Evolutionary conservation across 2,888 invertebrate genomes (phyloP).

Genomic region (Hirtodrosophila trivittata): DNA sequence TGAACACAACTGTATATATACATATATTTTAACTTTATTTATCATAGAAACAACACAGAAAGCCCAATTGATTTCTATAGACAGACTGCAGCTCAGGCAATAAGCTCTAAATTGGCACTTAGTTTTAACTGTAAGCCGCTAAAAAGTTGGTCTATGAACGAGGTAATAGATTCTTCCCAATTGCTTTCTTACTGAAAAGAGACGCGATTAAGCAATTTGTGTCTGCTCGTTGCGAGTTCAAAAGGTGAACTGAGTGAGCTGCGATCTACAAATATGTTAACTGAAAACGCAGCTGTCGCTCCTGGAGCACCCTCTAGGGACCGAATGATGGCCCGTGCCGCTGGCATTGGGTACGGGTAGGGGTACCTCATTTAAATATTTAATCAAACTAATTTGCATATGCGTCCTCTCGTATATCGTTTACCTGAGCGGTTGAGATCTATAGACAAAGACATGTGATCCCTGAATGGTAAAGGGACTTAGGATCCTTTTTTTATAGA

Average conservation of each 20-base stretch:
- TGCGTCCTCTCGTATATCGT: constrained; percentile 41
- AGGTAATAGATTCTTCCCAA: background rate
- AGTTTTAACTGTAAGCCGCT: too few species aligned
- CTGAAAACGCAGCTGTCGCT: constrained; percentile 63
- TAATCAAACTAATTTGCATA: constrained; percentile 79
- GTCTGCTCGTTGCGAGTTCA: constrained; percentile 54
- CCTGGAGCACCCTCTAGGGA: constrained; percentile 29
- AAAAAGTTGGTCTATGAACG: too few species aligned
- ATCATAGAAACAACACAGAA: too few species aligned
- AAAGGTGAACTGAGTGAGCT: constrained; percentile 60
- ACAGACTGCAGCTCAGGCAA: too few species aligned
- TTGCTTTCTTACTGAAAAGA: background rate
- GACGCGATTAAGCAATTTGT: constrained; percentile 45
- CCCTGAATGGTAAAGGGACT: constrained; percentile 19
- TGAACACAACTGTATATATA: too few species aligned
- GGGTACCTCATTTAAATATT: constrained; percentile 66
- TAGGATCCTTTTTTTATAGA: constrained; percentile 19
- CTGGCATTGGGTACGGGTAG: constrained; percentile 6
- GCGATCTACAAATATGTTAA: constrained; percentile 50
- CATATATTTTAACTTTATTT: too few species aligned
- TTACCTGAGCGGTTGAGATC: constrained; percentile 69
- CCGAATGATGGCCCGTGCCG: constrained; percentile 31
- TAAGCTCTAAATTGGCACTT: too few species aligned
- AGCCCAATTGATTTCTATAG: background rate
- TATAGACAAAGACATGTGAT: constrained; percentile 64